These are phyloP conservation scores for Brachylomia viminalis DNA, from an alignment of 2,888 invertebrate species.

Conservation along the genomic window DNA sequence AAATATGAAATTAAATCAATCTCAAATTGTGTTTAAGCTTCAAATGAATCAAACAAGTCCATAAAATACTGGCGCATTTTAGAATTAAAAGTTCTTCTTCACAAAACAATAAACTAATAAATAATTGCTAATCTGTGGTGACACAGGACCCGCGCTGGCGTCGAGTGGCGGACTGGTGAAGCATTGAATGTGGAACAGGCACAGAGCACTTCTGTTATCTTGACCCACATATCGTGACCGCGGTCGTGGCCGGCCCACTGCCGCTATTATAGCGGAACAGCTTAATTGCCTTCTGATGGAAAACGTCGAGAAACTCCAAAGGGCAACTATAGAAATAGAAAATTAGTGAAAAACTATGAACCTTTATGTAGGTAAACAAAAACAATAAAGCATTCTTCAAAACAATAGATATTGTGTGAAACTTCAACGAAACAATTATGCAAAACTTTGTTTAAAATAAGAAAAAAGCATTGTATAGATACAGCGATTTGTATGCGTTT, in stretches of 20 bases:
- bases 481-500: no score
- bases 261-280: conserved; percentile 78
- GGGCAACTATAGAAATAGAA: conserved; percentile 31
- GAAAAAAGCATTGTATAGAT: neutral
- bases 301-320: conserved; percentile 57
- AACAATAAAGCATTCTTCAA: neutral
- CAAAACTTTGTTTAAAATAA: neutral
- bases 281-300: conserved; percentile 73
- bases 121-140: conserved; percentile 28
- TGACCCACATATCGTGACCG: conserved; percentile 86
- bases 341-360: conserved; percentile 25
- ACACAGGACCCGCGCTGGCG: conserved; percentile 49
- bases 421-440: neutral
- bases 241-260: conserved; percentile 77
- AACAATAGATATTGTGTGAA: conserved; percentile 1
- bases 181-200: conserved; percentile 77
- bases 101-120: neutral
- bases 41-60: neutral
- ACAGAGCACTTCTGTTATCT: conserved; percentile 82
- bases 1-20: conserved; percentile 1
- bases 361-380: neutral
- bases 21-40: neutral
- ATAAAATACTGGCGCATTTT: neutral
- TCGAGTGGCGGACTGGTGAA: conserved; percentile 47
- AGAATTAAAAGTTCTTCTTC: neutral